Conservation (phyloP, 2,888 invertebrate genomes). For the Arge pagana region DNA sequence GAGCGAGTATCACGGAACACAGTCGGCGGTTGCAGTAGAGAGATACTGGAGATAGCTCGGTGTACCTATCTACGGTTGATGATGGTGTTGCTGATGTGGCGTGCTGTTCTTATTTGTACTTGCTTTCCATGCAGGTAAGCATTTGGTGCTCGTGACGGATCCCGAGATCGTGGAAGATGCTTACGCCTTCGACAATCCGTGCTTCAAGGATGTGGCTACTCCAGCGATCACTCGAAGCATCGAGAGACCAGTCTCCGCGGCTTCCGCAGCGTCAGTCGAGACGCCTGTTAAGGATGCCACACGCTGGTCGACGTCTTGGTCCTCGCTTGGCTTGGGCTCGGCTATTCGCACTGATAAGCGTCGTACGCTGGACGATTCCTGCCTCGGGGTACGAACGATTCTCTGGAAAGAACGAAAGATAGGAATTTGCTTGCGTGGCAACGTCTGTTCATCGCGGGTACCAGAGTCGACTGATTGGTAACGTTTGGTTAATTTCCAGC, state of each 20-base stretch:
- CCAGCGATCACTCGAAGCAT: constrained; percentile 46
- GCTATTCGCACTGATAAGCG: constrained; percentile 58
- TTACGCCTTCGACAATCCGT: constrained; percentile 81
- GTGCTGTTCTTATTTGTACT: too few species aligned
- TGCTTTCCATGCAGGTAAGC: too few species aligned
- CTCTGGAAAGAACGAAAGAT: not conserved
- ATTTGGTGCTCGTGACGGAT: constrained; percentile 74
- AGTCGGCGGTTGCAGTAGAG: too few species aligned
- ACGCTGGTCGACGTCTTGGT: constrained; percentile 58
- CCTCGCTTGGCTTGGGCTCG: constrained; percentile 54
- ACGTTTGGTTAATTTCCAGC: constrained; percentile 49
- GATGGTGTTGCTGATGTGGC: too few species aligned
- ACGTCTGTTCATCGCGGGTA: too few species aligned
- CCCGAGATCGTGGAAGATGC: constrained; percentile 77
- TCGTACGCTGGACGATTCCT: constrained; percentile 65
- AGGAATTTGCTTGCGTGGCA: too few species aligned
- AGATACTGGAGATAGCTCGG: too few species aligned
- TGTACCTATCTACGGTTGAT: too few species aligned
- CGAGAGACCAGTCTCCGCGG: constrained; percentile 42
- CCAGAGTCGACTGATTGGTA: too few species aligned
- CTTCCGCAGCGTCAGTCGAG: constrained; percentile 30
- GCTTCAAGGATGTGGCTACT: constrained; percentile 64
- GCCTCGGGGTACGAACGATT: constrained; percentile 59
- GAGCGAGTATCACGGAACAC: too few species aligned
- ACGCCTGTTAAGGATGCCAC: constrained; percentile 40